Base-by-base conservation (phyloP, 2,888 invertebrate genomes). In the Epirrita christyi region DNA sequence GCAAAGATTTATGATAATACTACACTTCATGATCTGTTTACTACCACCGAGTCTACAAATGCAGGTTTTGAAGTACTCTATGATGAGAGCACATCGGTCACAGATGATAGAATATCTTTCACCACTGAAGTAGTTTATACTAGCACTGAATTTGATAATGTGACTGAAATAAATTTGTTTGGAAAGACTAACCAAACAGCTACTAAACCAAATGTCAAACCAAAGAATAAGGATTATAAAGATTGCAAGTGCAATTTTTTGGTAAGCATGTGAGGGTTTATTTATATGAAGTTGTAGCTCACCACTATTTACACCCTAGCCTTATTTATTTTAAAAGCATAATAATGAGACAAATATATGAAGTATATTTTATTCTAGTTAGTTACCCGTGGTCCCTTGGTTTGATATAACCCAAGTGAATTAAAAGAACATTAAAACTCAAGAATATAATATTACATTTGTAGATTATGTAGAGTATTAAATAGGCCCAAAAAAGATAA, bases 171-270 rank as follows among this genome's bases (percentile, higher is more conserved):
- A 43, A 77, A 78, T 36, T 76, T 87, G 15, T 81, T 84, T 70
- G 80, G 80, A 42, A 81, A 71, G 21, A 81, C 69, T 48, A 84
- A 82, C 62, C 68, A 75, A 37, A 76, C 81, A 14, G 72, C 70
- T 29, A 29, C 46, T 7, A 76, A 75, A 65, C 76, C 83, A 51
- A 68, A 64, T 48, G 50, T 43, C 2, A 59, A 50, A 68, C 72
- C 76, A 69, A 83, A 81, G 67, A 81, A 66, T 64, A 61, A 32
- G 57, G 62, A 53, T 15, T 66, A 43, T 54, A 69, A 67, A 53
- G 64, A 78, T 36, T 92, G 91, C 70, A 63, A 67, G 45, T 92
- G 91, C 61, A 80, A 91, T 71, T 77, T 91, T 62, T 64, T 88
- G 82, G 91, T 90, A 72, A 69, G 81, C 61, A 51, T 49, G 8